phyloP scores from a whole-genome alignment of 37 sponge, comb jelly and placozoan species.

The Spongilla lacustris region DNA sequence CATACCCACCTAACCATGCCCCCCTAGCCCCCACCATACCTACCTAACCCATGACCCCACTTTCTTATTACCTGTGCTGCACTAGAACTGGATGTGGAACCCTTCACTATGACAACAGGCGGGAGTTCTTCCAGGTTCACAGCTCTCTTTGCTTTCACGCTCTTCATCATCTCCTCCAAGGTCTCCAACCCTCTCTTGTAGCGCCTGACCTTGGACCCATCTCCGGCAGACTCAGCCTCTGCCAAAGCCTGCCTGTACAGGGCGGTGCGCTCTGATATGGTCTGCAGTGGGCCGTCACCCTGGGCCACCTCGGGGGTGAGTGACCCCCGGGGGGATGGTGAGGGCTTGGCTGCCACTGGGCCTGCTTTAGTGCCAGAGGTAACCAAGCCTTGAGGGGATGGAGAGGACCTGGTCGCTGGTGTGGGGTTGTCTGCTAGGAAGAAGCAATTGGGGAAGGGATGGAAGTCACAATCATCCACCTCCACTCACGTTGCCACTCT shows the following conservation, averaged over 20 bases:
- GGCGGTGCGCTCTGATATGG: conserved; percentile 39
- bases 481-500: background rate
- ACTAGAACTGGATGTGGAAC: background rate
- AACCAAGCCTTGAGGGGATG: background rate
- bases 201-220: conserved; percentile 66
- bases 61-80: background rate
- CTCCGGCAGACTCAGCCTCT: conserved; percentile 54
- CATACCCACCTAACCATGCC: too few species aligned
- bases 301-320: background rate
- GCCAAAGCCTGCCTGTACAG: conserved; percentile 59
- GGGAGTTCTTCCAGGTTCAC: conserved; percentile 55
- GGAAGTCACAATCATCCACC: background rate
- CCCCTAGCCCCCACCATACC: too few species aligned
- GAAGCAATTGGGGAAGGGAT: background rate
- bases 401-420: background rate
- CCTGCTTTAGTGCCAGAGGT: background rate
- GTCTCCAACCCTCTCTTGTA: conserved; percentile 65
- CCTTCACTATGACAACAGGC: conserved; percentile 15
- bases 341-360: background rate
- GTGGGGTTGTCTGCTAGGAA: background rate
- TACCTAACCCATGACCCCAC: too few species aligned
- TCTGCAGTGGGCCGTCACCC: background rate
- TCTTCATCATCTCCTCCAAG: conserved; percentile 2
- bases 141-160: conserved; percentile 9
- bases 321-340: background rate